A percentile compares a stretch with the other conserved stretches of the same genome.
Conservation (phyloP, 2,888 invertebrate species). For the Drosophila atroscutellata region DNA sequence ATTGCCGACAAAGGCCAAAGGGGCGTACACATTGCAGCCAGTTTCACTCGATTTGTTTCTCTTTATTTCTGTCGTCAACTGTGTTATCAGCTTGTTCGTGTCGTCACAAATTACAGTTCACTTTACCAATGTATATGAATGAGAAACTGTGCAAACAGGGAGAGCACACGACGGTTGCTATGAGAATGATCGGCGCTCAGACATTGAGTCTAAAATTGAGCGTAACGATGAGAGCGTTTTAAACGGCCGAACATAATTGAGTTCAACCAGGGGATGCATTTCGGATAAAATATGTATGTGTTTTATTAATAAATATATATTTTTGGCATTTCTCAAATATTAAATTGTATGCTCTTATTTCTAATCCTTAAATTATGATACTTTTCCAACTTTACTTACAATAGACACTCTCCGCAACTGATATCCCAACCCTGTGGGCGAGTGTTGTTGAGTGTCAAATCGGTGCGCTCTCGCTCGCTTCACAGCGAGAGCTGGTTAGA, state of each 20-base stretch:
- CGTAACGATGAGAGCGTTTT: constrained; percentile 1
- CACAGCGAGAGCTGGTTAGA: constrained; percentile 14
- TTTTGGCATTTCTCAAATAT: background rate
- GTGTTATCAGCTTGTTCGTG: constrained; percentile 52
- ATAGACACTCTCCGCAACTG: background rate
- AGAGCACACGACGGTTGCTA: constrained; percentile 37
- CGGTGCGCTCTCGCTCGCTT: constrained; percentile 22
- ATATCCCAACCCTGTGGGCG: constrained; percentile 20
- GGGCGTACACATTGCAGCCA: constrained; percentile 39
- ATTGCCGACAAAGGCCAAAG: constrained; percentile 20
- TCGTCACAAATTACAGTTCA: constrained; percentile 69
- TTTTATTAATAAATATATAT: background rate
- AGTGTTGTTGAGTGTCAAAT: constrained; percentile 54
- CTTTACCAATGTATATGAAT: constrained; percentile 29
- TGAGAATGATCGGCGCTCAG: constrained; percentile 26
- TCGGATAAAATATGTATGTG: too few relatives aligned
- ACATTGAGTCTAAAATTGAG: constrained; percentile 28
- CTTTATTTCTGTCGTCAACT: constrained; percentile 9
- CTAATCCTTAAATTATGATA: background rate
- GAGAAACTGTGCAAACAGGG: constrained; percentile 20
- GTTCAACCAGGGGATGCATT: background rate
- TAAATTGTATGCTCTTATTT: background rate
- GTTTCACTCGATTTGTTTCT: constrained; percentile 28
- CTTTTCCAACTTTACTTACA: background rate
- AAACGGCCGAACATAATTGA: constrained; percentile 24